Percentiles rank a stretch among this genome's conserved stretches.
These are phyloP conservation scores for Asarcornis scutulata DNA, from an alignment of 2,113 vertebrate species.

Conservation along the genomic window DNA sequence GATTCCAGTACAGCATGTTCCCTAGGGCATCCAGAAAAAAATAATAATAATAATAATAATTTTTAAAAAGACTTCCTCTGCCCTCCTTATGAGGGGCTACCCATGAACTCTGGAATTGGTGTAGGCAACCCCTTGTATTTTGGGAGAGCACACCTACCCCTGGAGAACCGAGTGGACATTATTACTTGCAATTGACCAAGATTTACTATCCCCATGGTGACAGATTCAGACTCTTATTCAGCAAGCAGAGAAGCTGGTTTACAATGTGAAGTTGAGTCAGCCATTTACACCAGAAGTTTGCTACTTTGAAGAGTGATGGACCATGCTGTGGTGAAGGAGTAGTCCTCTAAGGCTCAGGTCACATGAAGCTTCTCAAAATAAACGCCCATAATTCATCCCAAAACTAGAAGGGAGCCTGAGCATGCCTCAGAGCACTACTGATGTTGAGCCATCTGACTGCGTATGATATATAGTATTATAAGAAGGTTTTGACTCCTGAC, in stretches of 20 bases:
- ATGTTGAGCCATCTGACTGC: background rate
- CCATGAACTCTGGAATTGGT: background rate
- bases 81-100: background rate
- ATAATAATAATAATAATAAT: too few species aligned
- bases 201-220: background rate
- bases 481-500: background rate
- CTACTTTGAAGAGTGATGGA: background rate
- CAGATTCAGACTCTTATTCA: background rate
- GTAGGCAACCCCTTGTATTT: background rate
- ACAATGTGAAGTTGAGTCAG: background rate
- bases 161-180: background rate
- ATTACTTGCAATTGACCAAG: background rate
- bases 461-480: background rate
- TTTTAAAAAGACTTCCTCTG: background rate
- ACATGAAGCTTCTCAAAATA: background rate
- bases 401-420: background rate
- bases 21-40: accelerated
- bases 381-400: background rate
- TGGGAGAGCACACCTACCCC: background rate
- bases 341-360: background rate
- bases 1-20: background rate
- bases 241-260: background rate
- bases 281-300: background rate
- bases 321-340: background rate
- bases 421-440: background rate